Conservation (phyloP, 2,797 vertebrate species). For the Anomalospiza imberbis region DNA sequence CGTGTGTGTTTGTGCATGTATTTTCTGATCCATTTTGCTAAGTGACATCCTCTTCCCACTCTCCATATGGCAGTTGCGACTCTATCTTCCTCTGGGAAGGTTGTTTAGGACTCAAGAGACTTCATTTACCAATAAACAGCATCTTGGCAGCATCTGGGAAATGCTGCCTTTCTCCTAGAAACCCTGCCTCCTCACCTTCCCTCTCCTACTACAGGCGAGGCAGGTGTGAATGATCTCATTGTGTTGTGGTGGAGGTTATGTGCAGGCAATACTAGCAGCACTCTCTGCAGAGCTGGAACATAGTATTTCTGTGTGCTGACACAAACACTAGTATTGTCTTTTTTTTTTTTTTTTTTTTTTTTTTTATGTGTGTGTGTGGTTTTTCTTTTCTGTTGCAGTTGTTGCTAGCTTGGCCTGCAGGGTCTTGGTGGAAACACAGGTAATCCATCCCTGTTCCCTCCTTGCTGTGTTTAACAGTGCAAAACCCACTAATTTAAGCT, state of each 20-base stretch:
- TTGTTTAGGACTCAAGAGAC: constrained; percentile 69
- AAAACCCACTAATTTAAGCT: not conserved
- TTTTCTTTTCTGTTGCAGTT: not conserved
- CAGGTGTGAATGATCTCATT: constrained; percentile 67
- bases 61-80: constrained; percentile 73
- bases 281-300: not conserved
- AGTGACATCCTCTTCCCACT: constrained; percentile 75
- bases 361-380: fast-evolving
- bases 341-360: not conserved
- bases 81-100: constrained; percentile 67
- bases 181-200: constrained; percentile 53
- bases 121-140: constrained; percentile 72
- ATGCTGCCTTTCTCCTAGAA: constrained; percentile 51
- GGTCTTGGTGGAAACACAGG: not conserved
- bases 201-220: constrained; percentile 46
- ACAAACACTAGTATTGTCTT: not conserved
- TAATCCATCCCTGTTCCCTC: not conserved
- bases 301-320: constrained; percentile 39
- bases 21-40: constrained; percentile 73
- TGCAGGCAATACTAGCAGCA: constrained; percentile 32
- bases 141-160: constrained; percentile 72
- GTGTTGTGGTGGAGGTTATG: constrained; percentile 11
- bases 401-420: not conserved
- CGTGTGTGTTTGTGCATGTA: constrained; percentile 67
- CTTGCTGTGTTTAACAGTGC: not conserved